Evolutionary conservation across 2,888 invertebrate species (phyloP).

Genomic region (Coleophora flavipennella): DNA sequence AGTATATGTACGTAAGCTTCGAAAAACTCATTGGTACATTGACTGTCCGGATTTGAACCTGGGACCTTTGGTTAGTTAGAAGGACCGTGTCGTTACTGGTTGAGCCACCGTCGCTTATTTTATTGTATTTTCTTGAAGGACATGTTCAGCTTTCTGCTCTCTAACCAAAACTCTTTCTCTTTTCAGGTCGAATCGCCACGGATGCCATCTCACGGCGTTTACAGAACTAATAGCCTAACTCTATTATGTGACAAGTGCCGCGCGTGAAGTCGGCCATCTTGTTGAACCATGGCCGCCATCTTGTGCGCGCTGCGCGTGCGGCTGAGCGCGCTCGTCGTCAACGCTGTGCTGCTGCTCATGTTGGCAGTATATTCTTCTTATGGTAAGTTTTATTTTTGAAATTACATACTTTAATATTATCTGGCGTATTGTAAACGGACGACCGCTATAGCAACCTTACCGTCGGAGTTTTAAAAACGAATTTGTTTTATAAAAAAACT

Average conservation of each 20-base stretch:
- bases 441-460: no score
- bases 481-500: no score
- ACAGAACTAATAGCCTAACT: background rate
- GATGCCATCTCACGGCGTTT: conserved; percentile 35
- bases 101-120: no score
- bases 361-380: conserved; percentile 57
- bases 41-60: no score
- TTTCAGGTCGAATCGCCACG: conserved; percentile 37
- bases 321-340: conserved; percentile 34
- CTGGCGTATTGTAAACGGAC: no score
- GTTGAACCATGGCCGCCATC: conserved; percentile 44
- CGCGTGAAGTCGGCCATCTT: conserved; percentile 43
- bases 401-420: background rate
- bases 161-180: conserved; percentile 16
- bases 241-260: conserved; percentile 57
- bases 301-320: conserved; percentile 36
- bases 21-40: no score
- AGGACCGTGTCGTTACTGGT: no score
- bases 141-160: background rate
- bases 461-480: no score
- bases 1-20: no score
- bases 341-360: conserved; percentile 40
- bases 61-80: no score
- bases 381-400: conserved; percentile 38
- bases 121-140: no score